Percentiles rank a stretch among this genome's conserved stretches.
Evolutionary conservation across 2,113 vertebrate genomes (phyloP).

Genomic region (Chroicocephalus ridibundus): DNA sequence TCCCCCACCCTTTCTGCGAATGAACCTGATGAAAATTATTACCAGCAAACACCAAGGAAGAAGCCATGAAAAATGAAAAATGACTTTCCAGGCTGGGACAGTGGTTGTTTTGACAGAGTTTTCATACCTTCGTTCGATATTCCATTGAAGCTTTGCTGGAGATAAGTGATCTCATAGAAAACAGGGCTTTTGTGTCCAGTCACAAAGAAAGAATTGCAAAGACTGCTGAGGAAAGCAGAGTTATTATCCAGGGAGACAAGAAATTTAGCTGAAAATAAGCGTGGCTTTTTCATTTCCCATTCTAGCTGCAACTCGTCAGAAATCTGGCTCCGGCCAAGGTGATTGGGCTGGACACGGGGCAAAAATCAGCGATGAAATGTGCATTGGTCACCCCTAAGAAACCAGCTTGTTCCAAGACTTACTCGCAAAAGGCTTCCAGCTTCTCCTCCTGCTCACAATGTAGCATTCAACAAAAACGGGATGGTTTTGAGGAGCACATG

Average conservation of each 20-base stretch:
- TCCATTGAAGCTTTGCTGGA: background rate
- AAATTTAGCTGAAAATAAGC: conserved; percentile 29
- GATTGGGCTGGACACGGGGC: background rate
- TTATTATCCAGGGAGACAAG: background rate
- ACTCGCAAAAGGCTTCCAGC: background rate
- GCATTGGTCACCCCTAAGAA: background rate
- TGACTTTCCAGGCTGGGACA: background rate
- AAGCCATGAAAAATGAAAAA: background rate
- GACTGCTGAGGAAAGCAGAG: conserved; percentile 1
- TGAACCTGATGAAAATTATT: background rate
- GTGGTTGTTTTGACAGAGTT: background rate
- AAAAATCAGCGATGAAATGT: background rate
- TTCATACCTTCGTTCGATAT: background rate
- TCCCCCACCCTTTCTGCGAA: background rate
- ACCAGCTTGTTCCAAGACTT: background rate
- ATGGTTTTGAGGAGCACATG: background rate
- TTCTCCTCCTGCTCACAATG: background rate
- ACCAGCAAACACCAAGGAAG: background rate
- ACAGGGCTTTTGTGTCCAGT: conserved; percentile 19
- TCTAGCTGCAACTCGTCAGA: background rate
- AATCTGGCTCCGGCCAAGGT: background rate
- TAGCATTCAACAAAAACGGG: background rate
- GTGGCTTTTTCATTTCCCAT: background rate
- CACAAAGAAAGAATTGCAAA: background rate
- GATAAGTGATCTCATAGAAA: conserved; percentile 15